Evolutionary conservation across 2,888 invertebrate species (phyloP).

Genomic region (Dolichomitus sp.): DNA sequence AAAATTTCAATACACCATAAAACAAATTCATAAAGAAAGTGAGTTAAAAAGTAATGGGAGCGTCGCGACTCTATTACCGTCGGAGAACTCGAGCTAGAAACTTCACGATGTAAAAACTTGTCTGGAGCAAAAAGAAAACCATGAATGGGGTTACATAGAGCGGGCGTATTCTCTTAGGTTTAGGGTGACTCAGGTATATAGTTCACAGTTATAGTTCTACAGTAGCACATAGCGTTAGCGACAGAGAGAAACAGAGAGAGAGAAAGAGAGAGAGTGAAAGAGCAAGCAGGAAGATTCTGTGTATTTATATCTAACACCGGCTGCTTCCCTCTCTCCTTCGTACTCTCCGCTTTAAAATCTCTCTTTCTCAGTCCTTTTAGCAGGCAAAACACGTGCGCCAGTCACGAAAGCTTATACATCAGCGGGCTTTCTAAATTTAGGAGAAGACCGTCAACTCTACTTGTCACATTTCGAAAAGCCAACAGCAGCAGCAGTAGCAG

Average conservation of each 20-base stretch:
- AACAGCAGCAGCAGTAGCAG: slow-evolving; percentile 17
- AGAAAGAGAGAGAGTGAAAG: not conserved
- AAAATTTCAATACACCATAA: not conserved
- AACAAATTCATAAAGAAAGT: not conserved
- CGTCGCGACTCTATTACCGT: not conserved
- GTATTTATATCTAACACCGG: slow-evolving; percentile 54
- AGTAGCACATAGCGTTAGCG: not conserved
- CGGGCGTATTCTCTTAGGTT: slow-evolving; percentile 18
- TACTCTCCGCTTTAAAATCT: slow-evolving; percentile 24
- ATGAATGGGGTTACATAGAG: slow-evolving; percentile 37
- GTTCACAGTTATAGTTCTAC: slow-evolving; percentile 37
- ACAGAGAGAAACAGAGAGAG: slow-evolving; percentile 7
- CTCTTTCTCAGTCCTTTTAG: slow-evolving; percentile 51
- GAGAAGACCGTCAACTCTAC: slow-evolving; percentile 66
- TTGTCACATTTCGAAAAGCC: slow-evolving; percentile 48
- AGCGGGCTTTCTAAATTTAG: slow-evolving; percentile 75
- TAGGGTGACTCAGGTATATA: slow-evolving; percentile 34
- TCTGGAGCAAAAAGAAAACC: slow-evolving; percentile 13
- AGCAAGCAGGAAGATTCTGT: slow-evolving; percentile 1
- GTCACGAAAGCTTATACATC: slow-evolving; percentile 70
- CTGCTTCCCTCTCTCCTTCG: slow-evolving; percentile 16
- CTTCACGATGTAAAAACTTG: not conserved
- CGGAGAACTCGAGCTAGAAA: not conserved
- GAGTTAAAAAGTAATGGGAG: not conserved
- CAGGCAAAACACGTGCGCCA: slow-evolving; percentile 73